Percentiles rank a stretch among this genome's conserved stretches.
Conservation (phyloP, 2,113 vertebrate species). For the Rhipidura dahli region DNA sequence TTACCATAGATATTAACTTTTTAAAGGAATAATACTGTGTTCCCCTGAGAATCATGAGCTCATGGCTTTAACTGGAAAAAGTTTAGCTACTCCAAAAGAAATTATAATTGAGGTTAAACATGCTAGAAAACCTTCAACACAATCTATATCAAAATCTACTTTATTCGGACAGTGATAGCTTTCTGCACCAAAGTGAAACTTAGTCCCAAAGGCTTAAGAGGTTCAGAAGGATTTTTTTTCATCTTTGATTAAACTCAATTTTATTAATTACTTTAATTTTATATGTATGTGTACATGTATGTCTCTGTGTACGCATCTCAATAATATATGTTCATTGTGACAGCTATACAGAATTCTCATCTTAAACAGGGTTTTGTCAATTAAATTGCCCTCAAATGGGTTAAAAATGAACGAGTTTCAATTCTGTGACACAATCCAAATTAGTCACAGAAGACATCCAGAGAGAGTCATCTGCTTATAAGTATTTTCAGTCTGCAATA, state of each 20-base stretch:
- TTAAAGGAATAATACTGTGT: not conserved
- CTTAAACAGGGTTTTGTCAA: not conserved
- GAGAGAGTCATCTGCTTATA: not conserved
- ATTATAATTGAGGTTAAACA: not conserved
- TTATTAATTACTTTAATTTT: not conserved
- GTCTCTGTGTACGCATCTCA: not conserved
- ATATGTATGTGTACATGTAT: not conserved
- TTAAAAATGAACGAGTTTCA: not conserved
- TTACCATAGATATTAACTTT: not conserved
- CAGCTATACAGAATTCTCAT: not conserved
- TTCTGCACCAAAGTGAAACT: not conserved
- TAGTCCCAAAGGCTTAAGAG: not conserved
- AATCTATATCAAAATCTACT: not conserved
- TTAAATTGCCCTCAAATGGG: not conserved
- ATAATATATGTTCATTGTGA: not conserved
- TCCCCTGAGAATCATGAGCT: not conserved
- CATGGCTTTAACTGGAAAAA: not conserved
- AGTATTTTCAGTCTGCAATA: not conserved
- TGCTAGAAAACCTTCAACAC: not conserved
- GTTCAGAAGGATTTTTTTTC: not conserved
- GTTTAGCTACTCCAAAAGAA: not conserved
- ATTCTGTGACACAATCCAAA: not conserved
- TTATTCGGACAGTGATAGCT: not conserved
- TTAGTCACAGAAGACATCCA: not conserved
- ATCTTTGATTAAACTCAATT: not conserved